A percentile compares a stretch with the other conserved stretches of the same genome.
Conservation (phyloP, 2,113 vertebrate genomes). For the Heloderma charlesbogerti region DNA sequence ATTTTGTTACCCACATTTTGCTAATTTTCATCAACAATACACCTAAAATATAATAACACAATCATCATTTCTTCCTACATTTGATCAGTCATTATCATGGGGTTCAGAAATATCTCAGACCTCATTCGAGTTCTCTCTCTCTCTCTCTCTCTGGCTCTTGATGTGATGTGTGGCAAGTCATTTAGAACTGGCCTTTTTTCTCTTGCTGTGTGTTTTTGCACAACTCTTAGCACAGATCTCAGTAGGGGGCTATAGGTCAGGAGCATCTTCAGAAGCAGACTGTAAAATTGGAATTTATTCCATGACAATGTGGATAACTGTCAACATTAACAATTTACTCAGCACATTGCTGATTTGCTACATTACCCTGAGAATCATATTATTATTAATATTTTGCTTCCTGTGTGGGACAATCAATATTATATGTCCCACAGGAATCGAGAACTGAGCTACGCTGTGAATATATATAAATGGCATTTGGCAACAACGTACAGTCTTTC, state of each 20-base stretch:
- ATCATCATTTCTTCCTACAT: slow-evolving; percentile 2
- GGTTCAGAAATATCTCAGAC: not conserved
- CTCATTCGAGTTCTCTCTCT: not conserved
- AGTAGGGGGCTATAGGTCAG: too few species aligned
- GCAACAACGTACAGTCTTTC: not conserved
- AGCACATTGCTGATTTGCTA: slow-evolving; percentile 27
- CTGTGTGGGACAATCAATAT: slow-evolving; percentile 1
- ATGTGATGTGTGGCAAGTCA: not conserved
- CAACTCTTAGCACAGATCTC: not conserved
- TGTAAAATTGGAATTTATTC: slow-evolving; percentile 4
- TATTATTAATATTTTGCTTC: not conserved
- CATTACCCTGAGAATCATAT: not conserved
- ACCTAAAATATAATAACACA: not conserved
- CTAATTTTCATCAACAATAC: slow-evolving; percentile 2
- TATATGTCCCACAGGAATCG: slow-evolving; percentile 7
- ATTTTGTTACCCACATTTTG: not conserved
- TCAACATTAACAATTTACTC: slow-evolving; percentile 21
- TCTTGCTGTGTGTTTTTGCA: not conserved
- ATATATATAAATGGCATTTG: slow-evolving; percentile 6
- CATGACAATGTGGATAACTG: slow-evolving; percentile 9
- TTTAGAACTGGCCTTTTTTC: not conserved
- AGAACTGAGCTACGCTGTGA: not conserved
- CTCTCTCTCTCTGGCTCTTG: not conserved
- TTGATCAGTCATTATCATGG: not conserved
- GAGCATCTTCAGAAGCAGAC: not conserved